Percentiles rank a stretch among this genome's conserved stretches.
Evolutionary conservation across 2,113 vertebrate genomes (phyloP).

Genomic region (Etheostoma cragini): DNA sequence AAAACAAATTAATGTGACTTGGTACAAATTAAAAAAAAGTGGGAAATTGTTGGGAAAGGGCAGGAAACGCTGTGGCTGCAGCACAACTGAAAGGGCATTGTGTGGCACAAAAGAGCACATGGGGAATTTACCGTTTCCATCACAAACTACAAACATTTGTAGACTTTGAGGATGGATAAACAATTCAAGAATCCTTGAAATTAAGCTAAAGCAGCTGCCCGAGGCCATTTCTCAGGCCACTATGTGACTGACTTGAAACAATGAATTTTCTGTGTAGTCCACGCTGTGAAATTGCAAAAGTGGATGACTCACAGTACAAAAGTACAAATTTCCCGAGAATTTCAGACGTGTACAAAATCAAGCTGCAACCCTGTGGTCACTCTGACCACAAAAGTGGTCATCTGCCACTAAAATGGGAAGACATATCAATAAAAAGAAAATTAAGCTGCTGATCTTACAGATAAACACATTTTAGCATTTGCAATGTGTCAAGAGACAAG

Average conservation of each 20-base stretch:
- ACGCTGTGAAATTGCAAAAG: not conserved
- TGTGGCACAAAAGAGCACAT: slow-evolving; percentile 10
- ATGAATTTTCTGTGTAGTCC: not conserved
- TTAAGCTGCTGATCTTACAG: no score
- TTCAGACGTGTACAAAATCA: not conserved
- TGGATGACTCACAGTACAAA: slow-evolving; percentile 34
- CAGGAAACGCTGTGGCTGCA: slow-evolving; percentile 8
- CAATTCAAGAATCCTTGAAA: slow-evolving; percentile 5
- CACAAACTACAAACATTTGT: slow-evolving; percentile 18
- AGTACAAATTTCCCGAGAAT: not conserved
- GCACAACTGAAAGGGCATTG: slow-evolving; percentile 5
- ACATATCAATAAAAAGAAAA: not conserved
- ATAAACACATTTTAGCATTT: not conserved
- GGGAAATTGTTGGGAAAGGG: not conserved
- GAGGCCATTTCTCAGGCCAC: not conserved
- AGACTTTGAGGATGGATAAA: slow-evolving; percentile 39
- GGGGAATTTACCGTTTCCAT: slow-evolving; percentile 33
- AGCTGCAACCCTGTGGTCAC: not conserved
- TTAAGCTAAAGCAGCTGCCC: slow-evolving; percentile 27
- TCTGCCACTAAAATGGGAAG: not conserved
- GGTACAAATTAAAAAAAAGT: slow-evolving; percentile 16
- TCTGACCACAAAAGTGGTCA: not conserved
- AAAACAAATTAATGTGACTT: slow-evolving; percentile 23
- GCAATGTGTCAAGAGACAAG: not conserved
- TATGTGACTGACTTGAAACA: not conserved